Evolutionary conservation across 2,797 vertebrate species (phyloP).

Genomic region (Sebastes oblongus): DNA sequence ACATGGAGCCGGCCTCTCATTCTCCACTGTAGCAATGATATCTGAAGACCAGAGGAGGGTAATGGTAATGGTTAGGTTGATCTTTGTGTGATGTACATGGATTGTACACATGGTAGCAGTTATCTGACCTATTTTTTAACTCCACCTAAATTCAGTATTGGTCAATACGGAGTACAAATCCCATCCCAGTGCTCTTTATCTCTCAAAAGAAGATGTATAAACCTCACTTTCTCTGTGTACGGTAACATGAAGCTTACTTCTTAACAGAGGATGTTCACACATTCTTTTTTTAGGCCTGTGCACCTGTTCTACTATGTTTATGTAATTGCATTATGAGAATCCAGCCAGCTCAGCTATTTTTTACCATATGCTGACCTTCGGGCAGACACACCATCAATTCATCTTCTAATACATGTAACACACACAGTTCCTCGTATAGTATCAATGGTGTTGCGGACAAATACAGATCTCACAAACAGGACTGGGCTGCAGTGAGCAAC

Average conservation of each 20-base stretch:
- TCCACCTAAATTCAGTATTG: neutral
- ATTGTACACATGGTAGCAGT: neutral
- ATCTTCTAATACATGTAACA: neutral
- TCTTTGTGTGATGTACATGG: neutral
- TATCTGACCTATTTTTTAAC: neutral
- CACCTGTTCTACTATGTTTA: neutral
- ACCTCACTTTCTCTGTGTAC: neutral
- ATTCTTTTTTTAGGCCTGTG: neutral
- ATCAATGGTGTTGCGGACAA: neutral
- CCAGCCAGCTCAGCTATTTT: neutral
- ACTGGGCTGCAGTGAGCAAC: too few species aligned
- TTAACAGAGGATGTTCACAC: neutral
- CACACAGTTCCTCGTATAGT: neutral
- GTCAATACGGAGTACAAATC: neutral
- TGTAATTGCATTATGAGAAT: neutral
- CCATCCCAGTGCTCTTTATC: neutral
- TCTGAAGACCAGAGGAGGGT: conserved; percentile 70
- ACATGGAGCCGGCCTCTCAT: conserved; percentile 88
- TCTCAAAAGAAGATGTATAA: neutral
- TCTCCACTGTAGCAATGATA: conserved; percentile 86
- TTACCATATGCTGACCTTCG: neutral
- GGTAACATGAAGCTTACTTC: neutral
- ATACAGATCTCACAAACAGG: neutral
- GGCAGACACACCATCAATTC: neutral
- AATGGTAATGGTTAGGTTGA: neutral